Evolutionary conservation across 2,113 vertebrate genomes (phyloP), one percentile per base, ranked within the genome.

Genomic region (Sinosuthora webbiana): DNA sequence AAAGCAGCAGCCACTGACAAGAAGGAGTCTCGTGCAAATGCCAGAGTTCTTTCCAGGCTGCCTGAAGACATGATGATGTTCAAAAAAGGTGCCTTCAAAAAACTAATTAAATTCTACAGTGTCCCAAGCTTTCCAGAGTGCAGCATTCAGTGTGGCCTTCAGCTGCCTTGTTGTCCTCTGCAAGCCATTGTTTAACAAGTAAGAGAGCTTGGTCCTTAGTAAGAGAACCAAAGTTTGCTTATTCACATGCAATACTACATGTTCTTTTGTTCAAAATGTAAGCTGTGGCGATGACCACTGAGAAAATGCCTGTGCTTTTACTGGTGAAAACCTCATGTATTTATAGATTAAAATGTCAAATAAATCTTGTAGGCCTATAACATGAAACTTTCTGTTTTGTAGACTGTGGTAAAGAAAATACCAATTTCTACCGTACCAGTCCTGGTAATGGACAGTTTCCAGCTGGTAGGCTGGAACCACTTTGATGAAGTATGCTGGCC

Each of bases 61-160:
- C 98, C 98, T 3, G 98, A 98, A 93, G 97, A 98, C 89, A 97
- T 98, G 37, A 97, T 98, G 96, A 70, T 98, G 71, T 87, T 98
- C 83, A 98, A 98, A 69, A 99, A 98, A 95, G 97, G 98, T 88
- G 98, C 98, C 83, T 97, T 98, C 76, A 99, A 98, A 90, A 99
- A 99, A 88, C 98, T 99, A 13, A 99, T 99, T 81, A 99, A 99
- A 96, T 99, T 99, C 95, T 98, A 99, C 96, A 99, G 99, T 2
- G 98, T 99, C 30, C 99, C 99, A 30, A 99, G 98, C 95, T 99
- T 99, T 89, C 98, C 98, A 0, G 99, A 99, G 60, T 98, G 98
- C 77, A 98, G 97, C 95, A 96, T 98, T 52, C 99, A 98, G 71
- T 99, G 99, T 70, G 98, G 98, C 52, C 97, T 98, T 50, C 98